phyloP scores from a whole-genome alignment of 1,140 invertebrate genomes.

The Theocolax elegans region DNA sequence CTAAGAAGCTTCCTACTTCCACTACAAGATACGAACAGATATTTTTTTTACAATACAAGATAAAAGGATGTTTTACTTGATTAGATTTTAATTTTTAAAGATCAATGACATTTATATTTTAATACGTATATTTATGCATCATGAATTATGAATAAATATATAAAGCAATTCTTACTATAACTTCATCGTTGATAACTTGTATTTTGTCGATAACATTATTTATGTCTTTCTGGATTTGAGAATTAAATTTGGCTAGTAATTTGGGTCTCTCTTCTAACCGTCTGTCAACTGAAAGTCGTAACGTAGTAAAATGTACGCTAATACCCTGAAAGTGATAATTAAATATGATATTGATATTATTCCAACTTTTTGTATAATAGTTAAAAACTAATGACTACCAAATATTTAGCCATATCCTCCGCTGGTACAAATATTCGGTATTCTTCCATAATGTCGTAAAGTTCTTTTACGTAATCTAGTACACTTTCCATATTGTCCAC shows the following conservation, averaged over 20 bases:
- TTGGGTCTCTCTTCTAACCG: constrained; percentile 68
- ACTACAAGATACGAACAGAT: no score
- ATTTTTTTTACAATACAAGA: no score
- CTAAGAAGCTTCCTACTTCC: no score
- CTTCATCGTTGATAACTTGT: constrained; percentile 74
- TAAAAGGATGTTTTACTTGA: background rate
- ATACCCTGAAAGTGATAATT: constrained; percentile 51
- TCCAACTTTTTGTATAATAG: no score
- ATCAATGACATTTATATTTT: no score
- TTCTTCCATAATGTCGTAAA: constrained; percentile 79
- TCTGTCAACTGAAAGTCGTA: constrained; percentile 67
- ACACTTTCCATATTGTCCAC: constrained; percentile 74
- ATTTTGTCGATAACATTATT: constrained; percentile 74
- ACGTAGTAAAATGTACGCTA: constrained; percentile 51
- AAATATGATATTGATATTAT: background rate
- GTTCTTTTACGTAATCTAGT: constrained; percentile 77
- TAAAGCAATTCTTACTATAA: constrained; percentile 70
- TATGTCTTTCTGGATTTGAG: constrained; percentile 73
- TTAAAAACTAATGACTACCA: constrained; percentile 62
- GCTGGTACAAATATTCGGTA: constrained; percentile 74
- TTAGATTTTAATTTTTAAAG: constrained; percentile 27
- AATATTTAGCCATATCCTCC: constrained; percentile 73
- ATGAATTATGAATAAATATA: no score
- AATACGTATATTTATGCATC: no score
- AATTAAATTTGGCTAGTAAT: constrained; percentile 70